Conservation (phyloP, 2,113 vertebrate species). For the Proteles cristata region DNA sequence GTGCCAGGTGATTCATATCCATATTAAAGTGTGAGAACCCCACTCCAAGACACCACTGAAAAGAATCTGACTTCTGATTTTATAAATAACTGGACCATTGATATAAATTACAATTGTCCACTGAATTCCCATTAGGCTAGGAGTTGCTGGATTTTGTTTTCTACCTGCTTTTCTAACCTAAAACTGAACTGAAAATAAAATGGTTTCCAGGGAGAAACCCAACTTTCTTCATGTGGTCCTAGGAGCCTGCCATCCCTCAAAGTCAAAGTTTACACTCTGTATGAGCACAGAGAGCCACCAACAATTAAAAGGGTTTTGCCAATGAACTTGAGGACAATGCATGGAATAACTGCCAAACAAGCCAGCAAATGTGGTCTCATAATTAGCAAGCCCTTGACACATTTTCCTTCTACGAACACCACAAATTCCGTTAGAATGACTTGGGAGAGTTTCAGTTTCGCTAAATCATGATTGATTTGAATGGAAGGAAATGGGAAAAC, state of each 20-base stretch:
- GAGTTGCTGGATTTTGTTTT: background rate
- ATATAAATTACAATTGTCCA: background rate
- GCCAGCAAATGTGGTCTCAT: background rate
- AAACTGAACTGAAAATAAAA: constrained; percentile 35
- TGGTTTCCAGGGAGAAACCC: constrained; percentile 53
- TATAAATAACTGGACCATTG: background rate
- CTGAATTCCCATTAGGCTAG: constrained; percentile 15
- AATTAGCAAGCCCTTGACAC: background rate
- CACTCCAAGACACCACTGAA: background rate
- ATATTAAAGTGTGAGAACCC: background rate
- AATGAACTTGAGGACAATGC: constrained; percentile 28
- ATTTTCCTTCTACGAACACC: background rate
- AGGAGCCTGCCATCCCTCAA: constrained; percentile 49
- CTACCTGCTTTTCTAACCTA: background rate
- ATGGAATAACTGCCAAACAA: background rate
- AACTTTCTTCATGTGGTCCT: constrained; percentile 51
- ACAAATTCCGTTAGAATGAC: background rate
- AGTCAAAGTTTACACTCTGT: constrained; percentile 46
- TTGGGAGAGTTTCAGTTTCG: background rate
- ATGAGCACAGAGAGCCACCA: background rate
- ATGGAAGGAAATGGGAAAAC: constrained; percentile 24
- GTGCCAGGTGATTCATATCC: background rate
- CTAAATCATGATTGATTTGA: constrained; percentile 38
- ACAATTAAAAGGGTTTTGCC: constrained; percentile 23
- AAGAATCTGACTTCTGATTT: background rate